Base-by-base conservation (phyloP, 1,140 invertebrate genomes). In the Drosophila repleta region DNA sequence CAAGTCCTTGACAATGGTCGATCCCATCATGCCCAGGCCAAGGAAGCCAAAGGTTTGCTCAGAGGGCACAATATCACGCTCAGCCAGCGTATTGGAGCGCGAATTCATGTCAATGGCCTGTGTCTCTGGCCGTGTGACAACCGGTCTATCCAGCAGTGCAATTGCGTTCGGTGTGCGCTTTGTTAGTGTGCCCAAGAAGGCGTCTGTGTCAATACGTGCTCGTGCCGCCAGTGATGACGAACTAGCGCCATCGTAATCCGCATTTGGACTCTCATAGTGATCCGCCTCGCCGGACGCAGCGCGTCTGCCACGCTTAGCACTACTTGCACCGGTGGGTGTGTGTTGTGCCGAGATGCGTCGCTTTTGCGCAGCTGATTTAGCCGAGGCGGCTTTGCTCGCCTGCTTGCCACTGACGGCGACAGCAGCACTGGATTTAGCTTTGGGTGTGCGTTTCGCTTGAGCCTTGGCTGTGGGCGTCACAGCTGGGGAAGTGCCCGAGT, bases 1-100 rank as follows among this genome's bases (percentile, higher is more conserved):
- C 17, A 99, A 93, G 92, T 99, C 98, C 93, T 97, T 98, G 0
- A 99, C 97, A 85, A 99, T 97, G 17, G 97, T 97, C 45, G 96
- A 95, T n/a, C 98, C 98, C 96, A 99, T 99, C 79, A 97, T 98
- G 41, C 98, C 98, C 7, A 99, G 93, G 0, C 98, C 98, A 35
- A 99, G 94, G 92, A 99, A 99, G 11, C 98, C 98, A 90, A 99
- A 98, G 83, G 96, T 97, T 90, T 97, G 94, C 60, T 94, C 94
- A 10, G 97, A 98, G 1, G 97, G 95, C 58, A 95, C 94, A 65
- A 99, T 97, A 69, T 97, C 96, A 90, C 97, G 97, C 64, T 96
- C 95, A 85, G 96, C 95, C 4, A 97, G 91, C 0, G 96, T 95
- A 77, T 97, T 95, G 0, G 96, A 96, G 1, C 97, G 93, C 32